Conservation (phyloP, 1,140 invertebrate genomes). For the Sycobia sp. region DNA sequence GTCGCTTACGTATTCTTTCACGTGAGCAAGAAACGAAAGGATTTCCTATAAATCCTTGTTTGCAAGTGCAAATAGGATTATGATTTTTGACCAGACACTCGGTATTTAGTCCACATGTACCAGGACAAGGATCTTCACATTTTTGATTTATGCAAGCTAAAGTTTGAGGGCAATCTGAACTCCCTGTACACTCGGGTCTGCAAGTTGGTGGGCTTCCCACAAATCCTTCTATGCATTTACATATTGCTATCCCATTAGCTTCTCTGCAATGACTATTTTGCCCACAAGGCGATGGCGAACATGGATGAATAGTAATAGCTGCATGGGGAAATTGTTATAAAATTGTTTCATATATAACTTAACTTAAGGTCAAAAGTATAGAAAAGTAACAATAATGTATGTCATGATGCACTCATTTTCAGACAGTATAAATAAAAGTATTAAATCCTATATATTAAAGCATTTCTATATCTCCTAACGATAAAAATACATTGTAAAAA, state of each 20-base stretch:
- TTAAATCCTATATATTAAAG: too few relatives aligned
- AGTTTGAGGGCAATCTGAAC: slow-evolving; percentile 53
- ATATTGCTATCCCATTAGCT: slow-evolving; percentile 78
- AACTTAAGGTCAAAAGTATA: too few relatives aligned
- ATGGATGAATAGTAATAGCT: slow-evolving; percentile 44
- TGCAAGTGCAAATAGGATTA: slow-evolving; percentile 65
- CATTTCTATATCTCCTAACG: too few relatives aligned
- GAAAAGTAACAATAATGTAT: too few relatives aligned
- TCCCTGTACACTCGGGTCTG: slow-evolving; percentile 63
- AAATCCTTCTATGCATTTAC: slow-evolving; percentile 76
- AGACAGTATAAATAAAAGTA: too few relatives aligned
- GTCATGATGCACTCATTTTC: too few relatives aligned
- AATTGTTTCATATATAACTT: too few relatives aligned
- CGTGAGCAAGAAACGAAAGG: slow-evolving; percentile 61
- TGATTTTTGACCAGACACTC: slow-evolving; percentile 57
- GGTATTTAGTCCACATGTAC: slow-evolving; percentile 57
- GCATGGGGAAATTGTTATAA: slow-evolving; percentile 7
- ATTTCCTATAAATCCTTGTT: slow-evolving; percentile 64
- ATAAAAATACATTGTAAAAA: too few relatives aligned
- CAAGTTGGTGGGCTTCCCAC: slow-evolving; percentile 78
- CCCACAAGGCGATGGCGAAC: slow-evolving; percentile 79
- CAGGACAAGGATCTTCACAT: slow-evolving; percentile 56
- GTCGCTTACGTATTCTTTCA: slow-evolving; percentile 40
- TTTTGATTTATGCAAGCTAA: slow-evolving; percentile 56
- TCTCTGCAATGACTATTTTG: slow-evolving; percentile 79